phyloP scores from a whole-genome alignment of 2,113 vertebrate genomes.

The Pelodiscus sinensis region DNA sequence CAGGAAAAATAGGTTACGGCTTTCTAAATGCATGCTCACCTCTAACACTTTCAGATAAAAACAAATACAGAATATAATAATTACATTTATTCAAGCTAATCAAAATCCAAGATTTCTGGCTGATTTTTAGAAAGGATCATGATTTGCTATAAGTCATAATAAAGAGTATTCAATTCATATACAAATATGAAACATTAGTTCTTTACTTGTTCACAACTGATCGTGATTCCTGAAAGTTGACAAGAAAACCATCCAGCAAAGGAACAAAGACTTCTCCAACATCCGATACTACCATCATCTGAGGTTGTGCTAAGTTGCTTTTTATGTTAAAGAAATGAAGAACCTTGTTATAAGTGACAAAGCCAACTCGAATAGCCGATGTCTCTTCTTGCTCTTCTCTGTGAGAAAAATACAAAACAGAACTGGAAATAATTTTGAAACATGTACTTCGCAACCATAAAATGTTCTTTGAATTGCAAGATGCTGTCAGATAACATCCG shows the following conservation, averaged over 20 bases:
- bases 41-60: neutral
- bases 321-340: conserved; percentile 98
- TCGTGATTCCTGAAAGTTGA: conserved; percentile 90
- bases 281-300: conserved; percentile 98
- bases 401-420: conserved; percentile 6
- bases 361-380: conserved; percentile 89
- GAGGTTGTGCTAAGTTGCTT: conserved; percentile 93
- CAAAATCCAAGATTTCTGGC: neutral
- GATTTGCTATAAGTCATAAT: neutral
- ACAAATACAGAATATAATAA: neutral
- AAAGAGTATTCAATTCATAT: neutral
- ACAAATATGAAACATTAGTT: neutral
- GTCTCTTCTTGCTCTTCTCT: conserved; percentile 88
- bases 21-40: neutral
- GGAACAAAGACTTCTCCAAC: conserved; percentile 94
- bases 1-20: neutral
- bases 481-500: conserved; percentile 8
- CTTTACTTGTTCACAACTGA: conserved; percentile 91
- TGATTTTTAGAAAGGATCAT: neutral
- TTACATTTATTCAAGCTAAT: neutral
- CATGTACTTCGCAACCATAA: neutral
- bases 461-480: neutral
- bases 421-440: neutral
- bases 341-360: conserved; percentile 95
- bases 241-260: conserved; percentile 93